Evolutionary conservation across 2,113 vertebrate species (phyloP).

Genomic region (Nannobrachium achirus): DNA sequence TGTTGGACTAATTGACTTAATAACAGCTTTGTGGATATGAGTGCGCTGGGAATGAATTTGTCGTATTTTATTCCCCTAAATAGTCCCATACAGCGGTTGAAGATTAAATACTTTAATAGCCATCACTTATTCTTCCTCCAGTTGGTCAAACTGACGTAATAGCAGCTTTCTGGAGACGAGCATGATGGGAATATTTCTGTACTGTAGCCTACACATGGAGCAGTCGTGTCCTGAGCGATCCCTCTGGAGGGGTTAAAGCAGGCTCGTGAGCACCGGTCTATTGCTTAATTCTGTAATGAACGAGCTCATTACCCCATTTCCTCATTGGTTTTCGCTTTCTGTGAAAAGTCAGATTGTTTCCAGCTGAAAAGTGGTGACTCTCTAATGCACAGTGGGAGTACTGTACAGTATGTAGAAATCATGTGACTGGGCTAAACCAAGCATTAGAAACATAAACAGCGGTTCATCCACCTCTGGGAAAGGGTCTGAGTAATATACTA

Average conservation of each 20-base stretch:
- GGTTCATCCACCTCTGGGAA: conserved; percentile 10
- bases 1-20: conserved; percentile 23
- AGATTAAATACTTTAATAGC: no score
- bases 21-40: conserved; percentile 37
- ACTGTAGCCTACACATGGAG: no score
- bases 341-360: conserved; percentile 28
- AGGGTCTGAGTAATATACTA: conserved; percentile 45
- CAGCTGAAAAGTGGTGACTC: conserved; percentile 7
- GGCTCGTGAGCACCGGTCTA: conserved; percentile 21
- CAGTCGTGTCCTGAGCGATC: no score
- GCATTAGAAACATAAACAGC: conserved; percentile 15
- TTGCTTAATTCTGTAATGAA: conserved; percentile 42
- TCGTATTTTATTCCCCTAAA: conserved; percentile 10
- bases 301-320: conserved; percentile 56
- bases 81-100: no score
- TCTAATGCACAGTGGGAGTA: conserved; percentile 6
- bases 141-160: no score
- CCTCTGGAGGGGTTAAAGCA: neutral
- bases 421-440: conserved; percentile 19
- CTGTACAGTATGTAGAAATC: conserved; percentile 10
- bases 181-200: no score
- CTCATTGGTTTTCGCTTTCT: conserved; percentile 30
- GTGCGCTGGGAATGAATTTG: neutral
- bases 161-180: no score
- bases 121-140: no score